These are phyloP conservation scores for Stichopus chloronotus DNA, from an alignment of 35 echinoderm and acorn worm genomes.

Conservation along the genomic window DNA sequence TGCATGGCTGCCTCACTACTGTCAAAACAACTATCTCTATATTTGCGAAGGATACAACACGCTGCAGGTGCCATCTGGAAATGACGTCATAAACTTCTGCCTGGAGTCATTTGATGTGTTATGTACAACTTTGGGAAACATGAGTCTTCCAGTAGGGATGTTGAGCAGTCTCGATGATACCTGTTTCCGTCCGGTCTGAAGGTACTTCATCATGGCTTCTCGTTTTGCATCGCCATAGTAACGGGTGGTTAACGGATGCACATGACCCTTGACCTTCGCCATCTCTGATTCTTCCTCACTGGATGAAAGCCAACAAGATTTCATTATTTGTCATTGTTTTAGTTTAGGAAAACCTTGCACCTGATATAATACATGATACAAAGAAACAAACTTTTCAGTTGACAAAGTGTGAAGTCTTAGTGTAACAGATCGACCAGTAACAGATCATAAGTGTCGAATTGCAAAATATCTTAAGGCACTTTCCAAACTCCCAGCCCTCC, in stretches of 20 bases:
- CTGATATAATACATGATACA: neutral
- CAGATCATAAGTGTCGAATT: neutral
- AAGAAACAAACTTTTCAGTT: neutral
- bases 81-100: conserved; percentile 78
- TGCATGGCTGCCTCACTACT: too few species aligned
- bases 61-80: conserved; percentile 78
- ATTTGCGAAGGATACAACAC: conserved; percentile 88
- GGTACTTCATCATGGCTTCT: conserved; percentile 87
- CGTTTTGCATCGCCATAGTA: conserved; percentile 93
- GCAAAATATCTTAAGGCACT: too few species aligned
- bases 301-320: conserved; percentile 4
- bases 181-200: conserved; percentile 56
- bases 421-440: neutral
- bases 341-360: neutral
- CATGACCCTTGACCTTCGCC: conserved; percentile 76
- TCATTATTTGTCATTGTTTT: neutral
- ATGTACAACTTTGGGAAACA: conserved; percentile 62
- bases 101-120: conserved; percentile 19
- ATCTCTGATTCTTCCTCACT: conserved; percentile 73
- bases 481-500: too few species aligned
- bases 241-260: conserved; percentile 74
- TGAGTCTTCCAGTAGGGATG: conserved; percentile 47
- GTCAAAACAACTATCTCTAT: too few species aligned
- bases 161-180: conserved; percentile 17
- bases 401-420: neutral